Evolutionary conservation across 2,113 vertebrate species (phyloP), one percentile per base, ranked within the genome.

Genomic region (Heloderma charlesbogerti): DNA sequence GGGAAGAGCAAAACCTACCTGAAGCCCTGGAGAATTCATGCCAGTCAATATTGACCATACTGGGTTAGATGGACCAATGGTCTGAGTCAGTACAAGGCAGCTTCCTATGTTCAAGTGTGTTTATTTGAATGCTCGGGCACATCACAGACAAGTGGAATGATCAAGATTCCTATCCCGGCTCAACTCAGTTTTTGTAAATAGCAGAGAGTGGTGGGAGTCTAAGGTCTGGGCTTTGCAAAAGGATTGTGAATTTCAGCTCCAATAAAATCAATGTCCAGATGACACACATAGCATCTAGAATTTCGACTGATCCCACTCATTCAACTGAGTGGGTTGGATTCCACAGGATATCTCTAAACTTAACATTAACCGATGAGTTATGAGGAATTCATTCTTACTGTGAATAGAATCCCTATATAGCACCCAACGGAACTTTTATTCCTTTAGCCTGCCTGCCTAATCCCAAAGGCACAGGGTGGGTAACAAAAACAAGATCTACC

Each of bases 181-280:
- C 43, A 29, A 79, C 27, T 79, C 43, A 29, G 77, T 4, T 60
- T 37, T 60, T 60, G 25, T 43, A 67, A 45, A 67, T 5, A 45
- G 57, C 27, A 84, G 60, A 31, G 2, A 51, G 22, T 29, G 66
- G 18, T 51, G 43, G 27, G 12, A 29, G 16, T 54, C 31, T 18
- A 1, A 31, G 57, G 37, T 27, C 22, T 84, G 57, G 57, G 7
- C 34, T 6, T 45, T 84, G 72, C 0, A 89, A 74, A 84, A 0
- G 63, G 67, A 90, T n/a, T 88, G 89, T 78, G 77, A 91, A 60
- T 79, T 6, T 78, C 81, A 67, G n/a, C 91, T 86, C 25, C 16
- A 29, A 67, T 87, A 60, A 92, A 94, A 80, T 74, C 37, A 92
- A 37, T 86, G 54, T 48, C 51, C 18, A 60, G 22, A 6, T 57